These are phyloP conservation scores for Macrochelys suwanniensis DNA, from an alignment of 2,797 vertebrate species.

Conservation along the genomic window DNA sequence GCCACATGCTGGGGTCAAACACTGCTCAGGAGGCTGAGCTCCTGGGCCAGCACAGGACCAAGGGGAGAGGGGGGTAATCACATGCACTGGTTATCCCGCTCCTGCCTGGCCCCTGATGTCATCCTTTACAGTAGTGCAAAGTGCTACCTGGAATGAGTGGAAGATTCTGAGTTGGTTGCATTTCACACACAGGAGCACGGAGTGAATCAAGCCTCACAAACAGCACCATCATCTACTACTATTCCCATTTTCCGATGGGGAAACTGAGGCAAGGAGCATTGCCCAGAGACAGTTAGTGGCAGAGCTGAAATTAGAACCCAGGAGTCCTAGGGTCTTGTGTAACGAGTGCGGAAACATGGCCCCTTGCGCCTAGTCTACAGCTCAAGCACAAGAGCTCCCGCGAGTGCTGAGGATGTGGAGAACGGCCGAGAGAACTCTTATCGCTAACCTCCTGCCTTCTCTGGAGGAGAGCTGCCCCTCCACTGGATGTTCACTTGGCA, in stretches of 20 bases:
- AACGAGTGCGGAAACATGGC: neutral
- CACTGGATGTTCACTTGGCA: neutral
- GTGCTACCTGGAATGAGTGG: neutral
- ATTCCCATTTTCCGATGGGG: neutral
- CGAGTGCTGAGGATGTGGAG: neutral
- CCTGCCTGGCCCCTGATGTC: neutral
- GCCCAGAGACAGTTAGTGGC: neutral
- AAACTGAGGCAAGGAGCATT: neutral
- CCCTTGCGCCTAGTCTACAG: neutral
- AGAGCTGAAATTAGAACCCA: neutral
- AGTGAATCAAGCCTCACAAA: neutral
- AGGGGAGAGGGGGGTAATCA: neutral
- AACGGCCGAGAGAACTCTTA: neutral
- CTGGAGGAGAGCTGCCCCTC: neutral
- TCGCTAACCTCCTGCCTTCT: neutral
- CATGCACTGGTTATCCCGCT: neutral
- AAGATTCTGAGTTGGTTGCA: neutral
- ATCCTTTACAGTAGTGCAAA: neutral
- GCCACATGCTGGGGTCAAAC: conserved; percentile 8
- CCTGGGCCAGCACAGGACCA: neutral
- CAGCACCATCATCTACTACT: rapidly evolving
- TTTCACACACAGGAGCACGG: neutral
- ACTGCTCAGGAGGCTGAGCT: neutral
- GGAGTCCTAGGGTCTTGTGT: neutral
- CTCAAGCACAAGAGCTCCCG: neutral